Conservation (phyloP, 2,113 vertebrate genomes). For the Cryptoleucopteryx plumbea region DNA sequence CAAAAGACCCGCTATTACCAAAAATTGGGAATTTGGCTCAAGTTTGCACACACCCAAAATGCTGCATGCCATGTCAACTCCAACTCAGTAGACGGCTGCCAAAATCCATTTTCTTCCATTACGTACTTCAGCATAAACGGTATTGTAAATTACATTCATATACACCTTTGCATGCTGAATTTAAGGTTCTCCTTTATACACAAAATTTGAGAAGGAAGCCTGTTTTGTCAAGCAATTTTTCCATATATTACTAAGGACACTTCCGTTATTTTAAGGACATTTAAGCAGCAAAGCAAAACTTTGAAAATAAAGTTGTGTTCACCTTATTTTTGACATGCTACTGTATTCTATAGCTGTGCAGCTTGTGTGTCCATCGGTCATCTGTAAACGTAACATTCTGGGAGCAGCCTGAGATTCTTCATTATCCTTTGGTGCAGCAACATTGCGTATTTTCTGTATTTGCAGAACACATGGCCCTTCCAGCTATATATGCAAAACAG, state of each 20-base stretch:
- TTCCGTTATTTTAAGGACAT: not conserved
- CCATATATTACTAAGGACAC: not conserved
- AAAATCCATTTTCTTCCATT: not conserved
- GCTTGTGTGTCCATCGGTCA: constrained; percentile 94
- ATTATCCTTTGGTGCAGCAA: constrained; percentile 90
- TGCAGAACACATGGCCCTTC: constrained; percentile 95
- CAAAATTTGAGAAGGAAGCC: not conserved
- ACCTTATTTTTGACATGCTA: constrained; percentile 95
- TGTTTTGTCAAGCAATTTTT: not conserved
- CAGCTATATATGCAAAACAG: constrained; percentile 75
- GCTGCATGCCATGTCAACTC: fast-evolving
- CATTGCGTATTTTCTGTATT: constrained; percentile 94
- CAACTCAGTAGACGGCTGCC: not conserved
- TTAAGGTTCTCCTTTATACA: not conserved
- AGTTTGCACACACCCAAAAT: not conserved
- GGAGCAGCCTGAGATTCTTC: constrained; percentile 94
- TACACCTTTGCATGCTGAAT: not conserved
- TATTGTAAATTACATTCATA: not conserved
- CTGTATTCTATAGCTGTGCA: constrained; percentile 90
- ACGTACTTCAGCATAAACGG: not conserved
- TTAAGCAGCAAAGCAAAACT: not conserved
- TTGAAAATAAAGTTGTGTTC: not conserved
- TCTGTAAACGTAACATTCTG: constrained; percentile 93
- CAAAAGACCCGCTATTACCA: not conserved
- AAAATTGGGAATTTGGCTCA: not conserved